Evolutionary conservation across 30 jellyfish, hydroid and myxozoan species (phyloP).

Genomic region (Nemopilema nomurai): DNA sequence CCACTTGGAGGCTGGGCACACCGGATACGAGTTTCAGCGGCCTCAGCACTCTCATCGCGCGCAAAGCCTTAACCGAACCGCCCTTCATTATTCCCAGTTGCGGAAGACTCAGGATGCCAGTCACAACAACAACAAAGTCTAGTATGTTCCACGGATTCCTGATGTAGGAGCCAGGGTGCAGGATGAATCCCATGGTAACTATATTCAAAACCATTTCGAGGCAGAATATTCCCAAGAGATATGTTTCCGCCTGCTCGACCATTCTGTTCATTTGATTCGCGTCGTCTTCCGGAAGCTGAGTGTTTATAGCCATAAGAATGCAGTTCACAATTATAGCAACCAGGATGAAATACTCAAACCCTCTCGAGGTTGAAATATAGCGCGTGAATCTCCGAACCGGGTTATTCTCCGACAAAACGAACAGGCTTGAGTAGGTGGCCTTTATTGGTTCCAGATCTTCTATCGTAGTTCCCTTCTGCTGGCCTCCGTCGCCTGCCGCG

Average conservation of each 20-base stretch:
- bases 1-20: conserved; percentile 87
- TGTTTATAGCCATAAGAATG: conserved; percentile 77
- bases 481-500: neutral
- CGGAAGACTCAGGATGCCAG: conserved; percentile 81
- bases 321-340: conserved; percentile 82
- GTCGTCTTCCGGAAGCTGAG: conserved; percentile 84
- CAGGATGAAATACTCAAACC: conserved; percentile 78
- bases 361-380: conserved; percentile 61
- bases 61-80: conserved; percentile 87
- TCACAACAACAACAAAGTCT: conserved; percentile 90
- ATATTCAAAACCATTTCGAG: conserved; percentile 78
- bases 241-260: conserved; percentile 84
- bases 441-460: conserved; percentile 36
- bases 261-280: conserved; percentile 55
- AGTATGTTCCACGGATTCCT: conserved; percentile 86
- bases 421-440: conserved; percentile 56
- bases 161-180: conserved; percentile 93
- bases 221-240: conserved; percentile 80
- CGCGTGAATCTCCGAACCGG: conserved; percentile 59
- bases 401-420: conserved; percentile 55
- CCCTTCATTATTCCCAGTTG: conserved; percentile 52
- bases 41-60: conserved; percentile 86
- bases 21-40: conserved; percentile 92
- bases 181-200: conserved; percentile 80
- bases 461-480: neutral